Conservation (phyloP, 1,140 invertebrate species). For the Arctopsyche grandis region DNA sequence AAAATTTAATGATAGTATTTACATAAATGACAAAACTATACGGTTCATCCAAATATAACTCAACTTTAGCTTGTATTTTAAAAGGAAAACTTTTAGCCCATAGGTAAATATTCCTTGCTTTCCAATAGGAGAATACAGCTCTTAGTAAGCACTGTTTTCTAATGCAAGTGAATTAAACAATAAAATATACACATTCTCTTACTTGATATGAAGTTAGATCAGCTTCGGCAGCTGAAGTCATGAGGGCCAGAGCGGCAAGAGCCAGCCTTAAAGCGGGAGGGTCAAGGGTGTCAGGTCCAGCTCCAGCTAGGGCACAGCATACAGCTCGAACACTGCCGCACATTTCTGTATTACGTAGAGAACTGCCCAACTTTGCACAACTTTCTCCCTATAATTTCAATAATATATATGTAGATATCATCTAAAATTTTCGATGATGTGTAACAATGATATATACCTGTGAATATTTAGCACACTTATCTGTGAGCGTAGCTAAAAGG, state of each 20-base stretch:
- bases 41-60: too few species aligned
- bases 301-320: conserved; percentile 45
- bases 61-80: too few species aligned
- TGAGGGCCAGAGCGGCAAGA: conserved; percentile 38
- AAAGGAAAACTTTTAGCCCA: too few species aligned
- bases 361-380: conserved; percentile 33
- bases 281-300: conserved; percentile 19
- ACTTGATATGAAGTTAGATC: conserved; percentile 49
- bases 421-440: neutral
- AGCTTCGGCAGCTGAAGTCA: conserved; percentile 41
- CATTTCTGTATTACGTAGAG: conserved; percentile 44
- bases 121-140: too few species aligned
- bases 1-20: too few species aligned
- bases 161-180: too few species aligned
- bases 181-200: neutral
- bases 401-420: neutral
- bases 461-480: conserved; percentile 45
- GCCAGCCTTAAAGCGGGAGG: conserved; percentile 41
- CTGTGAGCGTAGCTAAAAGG: conserved; percentile 43
- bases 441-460: conserved; percentile 33
- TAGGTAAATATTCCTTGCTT: too few species aligned
- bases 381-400: conserved; percentile 32
- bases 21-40: too few species aligned
- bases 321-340: conserved; percentile 45
- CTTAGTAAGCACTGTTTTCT: too few species aligned